phyloP scores from a whole-genome alignment of 2,113 vertebrate species.

The Pachyramphus minor region DNA sequence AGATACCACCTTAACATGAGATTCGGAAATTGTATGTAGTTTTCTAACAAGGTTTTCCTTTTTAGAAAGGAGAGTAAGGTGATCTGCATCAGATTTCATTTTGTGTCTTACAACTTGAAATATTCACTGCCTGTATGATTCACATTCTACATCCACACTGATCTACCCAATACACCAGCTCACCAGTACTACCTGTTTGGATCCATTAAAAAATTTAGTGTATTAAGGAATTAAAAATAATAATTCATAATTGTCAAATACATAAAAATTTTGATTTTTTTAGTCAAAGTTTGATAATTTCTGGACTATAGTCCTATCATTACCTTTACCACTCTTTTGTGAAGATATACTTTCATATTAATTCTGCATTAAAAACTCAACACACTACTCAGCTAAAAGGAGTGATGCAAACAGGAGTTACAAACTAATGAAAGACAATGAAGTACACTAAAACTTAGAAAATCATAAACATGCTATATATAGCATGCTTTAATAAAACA shows the following conservation, averaged over 20 bases:
- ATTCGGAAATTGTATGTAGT: background rate
- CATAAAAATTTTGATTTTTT: background rate
- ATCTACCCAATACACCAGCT: background rate
- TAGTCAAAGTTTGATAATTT: background rate
- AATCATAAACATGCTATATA: background rate
- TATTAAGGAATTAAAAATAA: background rate
- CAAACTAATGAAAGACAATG: background rate
- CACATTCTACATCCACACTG: background rate
- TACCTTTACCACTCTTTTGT: background rate
- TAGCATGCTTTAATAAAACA: background rate
- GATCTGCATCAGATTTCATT: background rate
- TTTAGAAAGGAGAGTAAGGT: background rate
- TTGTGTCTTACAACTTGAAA: background rate
- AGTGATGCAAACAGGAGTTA: background rate
- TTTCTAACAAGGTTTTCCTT: background rate
- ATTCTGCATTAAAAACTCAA: background rate
- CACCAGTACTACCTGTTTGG: background rate
- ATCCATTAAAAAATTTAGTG: background rate
- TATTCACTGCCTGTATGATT: background rate
- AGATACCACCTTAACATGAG: background rate
- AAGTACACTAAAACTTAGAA: background rate
- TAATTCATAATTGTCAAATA: background rate
- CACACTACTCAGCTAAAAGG: background rate
- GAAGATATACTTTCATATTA: background rate
- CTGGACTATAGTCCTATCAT: background rate